These are phyloP conservation scores for Helleia helle DNA, from an alignment of 2,888 invertebrate genomes.

Conservation along the genomic window DNA sequence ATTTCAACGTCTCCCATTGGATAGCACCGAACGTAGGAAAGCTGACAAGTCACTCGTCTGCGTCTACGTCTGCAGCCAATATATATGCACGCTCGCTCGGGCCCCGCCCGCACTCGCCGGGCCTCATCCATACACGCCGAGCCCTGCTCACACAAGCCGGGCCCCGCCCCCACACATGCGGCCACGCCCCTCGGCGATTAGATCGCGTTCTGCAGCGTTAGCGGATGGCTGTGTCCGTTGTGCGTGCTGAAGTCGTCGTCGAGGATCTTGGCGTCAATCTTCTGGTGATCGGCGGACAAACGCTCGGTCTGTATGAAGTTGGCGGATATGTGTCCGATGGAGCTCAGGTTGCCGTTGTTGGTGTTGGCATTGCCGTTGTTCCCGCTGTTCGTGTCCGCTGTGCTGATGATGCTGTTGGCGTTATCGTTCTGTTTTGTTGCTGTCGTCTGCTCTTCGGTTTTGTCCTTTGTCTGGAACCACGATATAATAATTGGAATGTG, in stretches of 20 bases:
- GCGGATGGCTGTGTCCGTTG: slow-evolving; percentile 58
- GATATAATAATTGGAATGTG: background rate
- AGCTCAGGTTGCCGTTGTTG: slow-evolving; percentile 44
- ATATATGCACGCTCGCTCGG: slow-evolving; percentile 28
- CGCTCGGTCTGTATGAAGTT: slow-evolving; percentile 56
- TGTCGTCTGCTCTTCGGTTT: slow-evolving; percentile 30
- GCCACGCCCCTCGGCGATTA: slow-evolving; percentile 31
- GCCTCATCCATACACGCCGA: slow-evolving; percentile 63
- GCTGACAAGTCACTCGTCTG: slow-evolving; percentile 23
- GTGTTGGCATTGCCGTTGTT: slow-evolving; percentile 23
- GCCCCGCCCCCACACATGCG: slow-evolving; percentile 58
- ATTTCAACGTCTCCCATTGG: background rate
- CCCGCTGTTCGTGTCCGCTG: slow-evolving; percentile 18
- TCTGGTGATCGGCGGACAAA: slow-evolving; percentile 30
- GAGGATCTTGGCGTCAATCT: slow-evolving; percentile 30
- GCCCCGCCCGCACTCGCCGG: too few relatives aligned
- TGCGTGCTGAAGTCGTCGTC: slow-evolving; percentile 62
- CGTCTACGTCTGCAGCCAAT: slow-evolving; percentile 38
- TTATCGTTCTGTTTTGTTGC: slow-evolving; percentile 30
- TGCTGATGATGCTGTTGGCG: slow-evolving; percentile 13
- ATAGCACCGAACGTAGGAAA: slow-evolving; percentile 11
- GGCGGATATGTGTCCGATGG: slow-evolving; percentile 46
- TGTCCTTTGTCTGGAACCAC: slow-evolving; percentile 45
- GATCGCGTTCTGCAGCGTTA: slow-evolving; percentile 61
- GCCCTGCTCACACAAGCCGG: too few relatives aligned